phyloP scores from a whole-genome alignment of 2,888 invertebrate species.

The Teleogryllus oceanicus region DNA sequence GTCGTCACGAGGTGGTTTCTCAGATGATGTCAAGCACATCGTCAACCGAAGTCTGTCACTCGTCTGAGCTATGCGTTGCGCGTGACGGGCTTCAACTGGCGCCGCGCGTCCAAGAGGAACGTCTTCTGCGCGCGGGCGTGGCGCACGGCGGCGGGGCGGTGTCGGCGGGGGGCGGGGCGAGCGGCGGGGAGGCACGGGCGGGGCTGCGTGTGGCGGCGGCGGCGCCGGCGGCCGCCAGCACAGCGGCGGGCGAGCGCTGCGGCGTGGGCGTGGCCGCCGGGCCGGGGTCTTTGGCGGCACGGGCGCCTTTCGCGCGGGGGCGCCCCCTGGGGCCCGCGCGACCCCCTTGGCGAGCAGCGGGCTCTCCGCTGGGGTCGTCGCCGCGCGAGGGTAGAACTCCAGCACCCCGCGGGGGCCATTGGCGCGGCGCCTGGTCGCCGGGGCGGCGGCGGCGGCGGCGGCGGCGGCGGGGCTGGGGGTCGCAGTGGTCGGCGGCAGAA shows the following conservation, averaged over 20 bases:
- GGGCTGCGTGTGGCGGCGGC: not conserved
- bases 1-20: no score
- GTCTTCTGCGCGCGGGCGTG: not conserved
- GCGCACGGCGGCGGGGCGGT: not conserved
- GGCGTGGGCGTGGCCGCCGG: not conserved
- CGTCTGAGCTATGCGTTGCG: no score
- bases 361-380: not conserved
- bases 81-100: not conserved
- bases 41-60: no score
- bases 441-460: not conserved
- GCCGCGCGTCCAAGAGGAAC: not conserved
- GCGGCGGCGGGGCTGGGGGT: not conserved
- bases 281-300: not conserved
- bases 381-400: not conserved
- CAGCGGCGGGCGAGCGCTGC: not conserved
- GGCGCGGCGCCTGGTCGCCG: not conserved
- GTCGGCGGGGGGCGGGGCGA: not conserved
- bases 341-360: not conserved
- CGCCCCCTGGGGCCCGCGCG: no score
- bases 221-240: not conserved
- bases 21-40: no score
- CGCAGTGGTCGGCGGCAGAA: not conserved
- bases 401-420: not conserved
- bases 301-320: not conserved
- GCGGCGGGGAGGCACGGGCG: not conserved